Evolutionary conservation across 2,797 vertebrate species (phyloP), one percentile per base, ranked within the genome.

Genomic region (Crocidura indochinensis): DNA sequence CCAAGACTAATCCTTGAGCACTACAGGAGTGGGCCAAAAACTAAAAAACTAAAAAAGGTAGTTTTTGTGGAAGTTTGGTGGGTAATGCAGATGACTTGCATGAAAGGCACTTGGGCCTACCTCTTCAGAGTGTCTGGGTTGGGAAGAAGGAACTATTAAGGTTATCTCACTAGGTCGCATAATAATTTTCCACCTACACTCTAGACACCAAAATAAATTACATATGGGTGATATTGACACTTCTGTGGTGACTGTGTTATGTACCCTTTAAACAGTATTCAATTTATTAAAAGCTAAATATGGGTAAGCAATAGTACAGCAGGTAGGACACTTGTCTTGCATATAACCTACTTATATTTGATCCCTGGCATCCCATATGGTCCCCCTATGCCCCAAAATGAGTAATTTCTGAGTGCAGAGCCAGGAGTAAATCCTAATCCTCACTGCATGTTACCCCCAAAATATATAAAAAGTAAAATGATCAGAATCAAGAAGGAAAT

Each of bases 121-220:
- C 27, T 73, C 90, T 92, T 46, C 46, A 60, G 67, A 93, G n/a
- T 44, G 24, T n/a, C 73, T 92, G 69, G 12, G 31, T 69, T 92
- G 38, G 53, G 65, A 92, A 72, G 24, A 75, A n/a, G 62, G 71
- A 88, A 10, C n/a, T 67, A 19, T 90, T 86, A 90, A 85, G 56
- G n/a, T 91, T 91, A 87, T 90, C 38, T 4, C 76, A 4, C 49
- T 87, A 51, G 71, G 51, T 93, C 77, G 80, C 10, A 31, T 27
- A 26, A 11, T 90, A 67, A 8, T 14, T 87, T 93, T 75, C 10
- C 3, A 44, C 10, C 6, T 27, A n/a, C 2, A 76, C 4, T 38
- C 29, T 60, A 62, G 20, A 49, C 76, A 44, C 27, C 74, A 90
- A 91, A 95, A 78, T 91, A 91, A 90, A 94, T 93, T 91, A 38